Evolutionary conservation across 2,888 invertebrate genomes (phyloP).

Genomic region (Xylota segnis): DNA sequence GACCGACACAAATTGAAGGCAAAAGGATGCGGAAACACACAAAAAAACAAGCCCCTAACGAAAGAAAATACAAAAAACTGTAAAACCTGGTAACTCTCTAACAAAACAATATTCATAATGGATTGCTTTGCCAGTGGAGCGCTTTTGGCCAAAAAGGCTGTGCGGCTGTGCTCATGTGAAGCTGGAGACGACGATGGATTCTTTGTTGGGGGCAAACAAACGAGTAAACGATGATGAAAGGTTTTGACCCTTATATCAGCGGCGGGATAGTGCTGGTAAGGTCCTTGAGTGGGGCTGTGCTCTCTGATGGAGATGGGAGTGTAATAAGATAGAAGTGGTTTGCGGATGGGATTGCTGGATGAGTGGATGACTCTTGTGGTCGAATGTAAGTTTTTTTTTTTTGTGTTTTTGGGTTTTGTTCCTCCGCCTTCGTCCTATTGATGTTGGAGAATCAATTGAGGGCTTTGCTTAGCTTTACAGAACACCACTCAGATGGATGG

Average conservation of each 20-base stretch:
- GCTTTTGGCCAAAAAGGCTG: constrained; percentile 54
- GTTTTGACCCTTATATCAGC: constrained; percentile 70
- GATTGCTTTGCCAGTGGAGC: constrained; percentile 73
- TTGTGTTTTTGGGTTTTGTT: no score
- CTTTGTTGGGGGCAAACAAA: constrained; percentile 75
- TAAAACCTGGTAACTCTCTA: constrained; percentile 63
- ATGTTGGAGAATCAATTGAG: constrained; percentile 26
- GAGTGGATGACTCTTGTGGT: constrained; percentile 65
- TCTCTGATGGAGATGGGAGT: constrained; percentile 19
- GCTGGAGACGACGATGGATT: constrained; percentile 63
- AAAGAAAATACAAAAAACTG: constrained; percentile 21
- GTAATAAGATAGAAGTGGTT: constrained; percentile 72
- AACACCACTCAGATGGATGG: background rate
- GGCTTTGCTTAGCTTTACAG: constrained; percentile 27
- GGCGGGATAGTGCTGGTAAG: constrained; percentile 44
- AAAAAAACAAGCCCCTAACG: constrained; percentile 22
- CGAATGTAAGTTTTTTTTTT: background rate
- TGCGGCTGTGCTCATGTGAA: constrained; percentile 49
- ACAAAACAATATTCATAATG: constrained; percentile 77
- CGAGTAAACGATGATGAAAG: constrained; percentile 77
- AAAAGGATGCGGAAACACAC: constrained; percentile 7
- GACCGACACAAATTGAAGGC: constrained; percentile 51
- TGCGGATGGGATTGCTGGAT: constrained; percentile 55
- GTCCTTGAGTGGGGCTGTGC: constrained; percentile 44
- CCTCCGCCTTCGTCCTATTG: background rate